Percentiles rank a stretch among this genome's conserved stretches.
These are phyloP conservation scores for Anguilla anguilla DNA, from an alignment of 2,797 vertebrate species.

Conservation along the genomic window DNA sequence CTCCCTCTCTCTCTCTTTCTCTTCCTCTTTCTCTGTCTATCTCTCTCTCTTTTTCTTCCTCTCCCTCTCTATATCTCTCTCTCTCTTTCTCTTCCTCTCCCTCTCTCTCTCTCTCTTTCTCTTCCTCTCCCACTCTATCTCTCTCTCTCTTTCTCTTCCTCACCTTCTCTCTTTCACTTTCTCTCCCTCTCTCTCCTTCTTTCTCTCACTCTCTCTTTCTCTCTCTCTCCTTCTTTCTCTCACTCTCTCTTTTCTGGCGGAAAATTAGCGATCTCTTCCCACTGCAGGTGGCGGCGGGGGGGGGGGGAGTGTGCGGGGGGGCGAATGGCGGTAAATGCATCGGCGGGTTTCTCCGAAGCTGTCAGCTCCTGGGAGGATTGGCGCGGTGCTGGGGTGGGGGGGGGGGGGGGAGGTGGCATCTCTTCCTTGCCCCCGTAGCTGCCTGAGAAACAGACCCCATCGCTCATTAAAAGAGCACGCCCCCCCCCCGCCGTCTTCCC, in stretches of 20 bases:
- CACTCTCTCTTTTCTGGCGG: conserved; percentile 58
- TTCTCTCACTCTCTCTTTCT: conserved; percentile 1
- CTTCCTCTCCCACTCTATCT: background rate
- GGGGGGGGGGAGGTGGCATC: conserved; percentile 64
- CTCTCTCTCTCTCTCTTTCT: background rate
- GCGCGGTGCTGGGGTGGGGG: conserved; percentile 68
- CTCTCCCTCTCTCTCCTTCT: background rate
- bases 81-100: background rate
- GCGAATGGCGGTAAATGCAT: conserved; percentile 51
- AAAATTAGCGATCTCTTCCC: conserved; percentile 64
- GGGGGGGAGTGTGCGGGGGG: background rate
- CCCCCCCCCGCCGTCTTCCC: conserved; percentile 58
- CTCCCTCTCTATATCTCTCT: background rate
- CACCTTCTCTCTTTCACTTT: conserved; percentile 49
- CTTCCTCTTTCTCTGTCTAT: conserved; percentile 32
- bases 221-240: background rate
- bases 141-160: background rate
- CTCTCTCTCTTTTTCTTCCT: conserved; percentile 49
- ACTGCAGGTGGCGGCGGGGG: conserved; percentile 50
- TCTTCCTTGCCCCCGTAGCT: conserved; percentile 76
- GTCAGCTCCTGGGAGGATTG: conserved; percentile 81
- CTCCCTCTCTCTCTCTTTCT: conserved; percentile 48
- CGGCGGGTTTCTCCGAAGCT: conserved; percentile 78
- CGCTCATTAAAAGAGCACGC: conserved; percentile 82
- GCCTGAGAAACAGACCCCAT: conserved; percentile 79